A percentile compares a stretch with the other conserved stretches of the same genome.
phyloP scores from a whole-genome alignment of 2,113 vertebrate species.

The Dolichotis patagonum region DNA sequence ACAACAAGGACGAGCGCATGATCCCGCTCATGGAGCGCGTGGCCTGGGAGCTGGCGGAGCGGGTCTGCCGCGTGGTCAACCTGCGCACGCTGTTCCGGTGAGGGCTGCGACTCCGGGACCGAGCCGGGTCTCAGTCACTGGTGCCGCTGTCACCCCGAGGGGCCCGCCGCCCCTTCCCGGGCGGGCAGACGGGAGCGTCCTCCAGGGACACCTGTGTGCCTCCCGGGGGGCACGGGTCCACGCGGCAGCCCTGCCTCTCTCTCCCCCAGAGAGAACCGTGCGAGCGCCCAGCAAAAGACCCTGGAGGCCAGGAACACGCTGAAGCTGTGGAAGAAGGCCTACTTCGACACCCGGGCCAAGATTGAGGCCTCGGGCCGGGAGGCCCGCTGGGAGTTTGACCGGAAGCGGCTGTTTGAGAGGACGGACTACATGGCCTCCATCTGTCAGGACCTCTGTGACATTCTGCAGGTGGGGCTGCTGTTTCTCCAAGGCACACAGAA shows the following conservation, averaged over 20 bases:
- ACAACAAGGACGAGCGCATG: constrained; percentile 93
- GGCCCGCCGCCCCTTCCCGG: no score
- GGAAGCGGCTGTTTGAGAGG: constrained; percentile 93
- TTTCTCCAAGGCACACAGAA: rapidly evolving
- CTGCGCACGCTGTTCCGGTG: constrained; percentile 91
- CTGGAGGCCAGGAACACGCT: constrained; percentile 89
- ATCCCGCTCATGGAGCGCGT: constrained; percentile 93
- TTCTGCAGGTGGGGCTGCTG: constrained; percentile 90
- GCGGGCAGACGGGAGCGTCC: neutral
- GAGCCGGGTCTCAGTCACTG: no score
- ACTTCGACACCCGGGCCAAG: constrained; percentile 91
- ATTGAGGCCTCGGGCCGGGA: constrained; percentile 91
- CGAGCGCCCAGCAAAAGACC: constrained; percentile 87
- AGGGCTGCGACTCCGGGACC: no score
- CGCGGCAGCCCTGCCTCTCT: neutral
- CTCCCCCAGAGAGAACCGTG: constrained; percentile 87
- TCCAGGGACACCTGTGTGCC: neutral
- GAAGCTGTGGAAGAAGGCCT: constrained; percentile 92
- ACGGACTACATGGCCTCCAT: constrained; percentile 93
- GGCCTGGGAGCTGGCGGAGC: constrained; percentile 93
- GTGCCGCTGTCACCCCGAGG: no score
- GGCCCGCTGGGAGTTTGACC: constrained; percentile 96
- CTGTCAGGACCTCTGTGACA: constrained; percentile 91
- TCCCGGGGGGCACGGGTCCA: neutral
- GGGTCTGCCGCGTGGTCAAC: constrained; percentile 88